Percentiles rank a stretch among this genome's conserved stretches.
phyloP scores from a whole-genome alignment of 35 echinoderm and acorn worm species.

The Apostichopus californicus region DNA sequence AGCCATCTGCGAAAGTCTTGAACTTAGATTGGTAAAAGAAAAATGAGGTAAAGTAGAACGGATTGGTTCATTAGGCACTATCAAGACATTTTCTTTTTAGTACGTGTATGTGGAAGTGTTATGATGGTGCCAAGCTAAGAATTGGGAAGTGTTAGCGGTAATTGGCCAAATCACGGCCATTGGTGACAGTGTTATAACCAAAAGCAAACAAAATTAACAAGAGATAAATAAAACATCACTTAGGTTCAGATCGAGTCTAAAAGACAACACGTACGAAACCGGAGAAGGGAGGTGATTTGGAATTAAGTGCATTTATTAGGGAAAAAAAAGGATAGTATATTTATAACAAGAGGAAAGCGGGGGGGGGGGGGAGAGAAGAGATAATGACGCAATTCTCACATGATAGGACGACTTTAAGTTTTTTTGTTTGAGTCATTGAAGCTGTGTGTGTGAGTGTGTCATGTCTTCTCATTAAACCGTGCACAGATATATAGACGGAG shows the following conservation, averaged over 20 bases:
- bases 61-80: slow-evolving; percentile 35
- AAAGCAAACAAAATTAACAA: slow-evolving; percentile 46
- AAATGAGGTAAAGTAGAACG: slow-evolving; percentile 8
- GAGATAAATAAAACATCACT: slow-evolving; percentile 52
- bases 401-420: too few species aligned
- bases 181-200: slow-evolving; percentile 41
- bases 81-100: slow-evolving; percentile 21
- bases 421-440: too few species aligned
- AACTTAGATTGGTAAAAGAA: background rate
- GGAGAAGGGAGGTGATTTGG: background rate
- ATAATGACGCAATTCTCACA: background rate
- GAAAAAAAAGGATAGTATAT: background rate
- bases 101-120: slow-evolving; percentile 38
- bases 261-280: slow-evolving; percentile 11
- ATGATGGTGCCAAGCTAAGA: slow-evolving; percentile 28
- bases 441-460: too few species aligned
- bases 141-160: slow-evolving; percentile 27
- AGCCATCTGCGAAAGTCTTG: slow-evolving; percentile 5
- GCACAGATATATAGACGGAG: too few species aligned
- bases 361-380: background rate
- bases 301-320: background rate
- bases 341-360: too few species aligned
- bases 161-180: slow-evolving; percentile 16
- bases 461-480: too few species aligned
- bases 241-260: slow-evolving; percentile 7